These are phyloP conservation scores for Radopholus similis DNA, from an alignment of 1,140 invertebrate genomes.

Conservation along the genomic window DNA sequence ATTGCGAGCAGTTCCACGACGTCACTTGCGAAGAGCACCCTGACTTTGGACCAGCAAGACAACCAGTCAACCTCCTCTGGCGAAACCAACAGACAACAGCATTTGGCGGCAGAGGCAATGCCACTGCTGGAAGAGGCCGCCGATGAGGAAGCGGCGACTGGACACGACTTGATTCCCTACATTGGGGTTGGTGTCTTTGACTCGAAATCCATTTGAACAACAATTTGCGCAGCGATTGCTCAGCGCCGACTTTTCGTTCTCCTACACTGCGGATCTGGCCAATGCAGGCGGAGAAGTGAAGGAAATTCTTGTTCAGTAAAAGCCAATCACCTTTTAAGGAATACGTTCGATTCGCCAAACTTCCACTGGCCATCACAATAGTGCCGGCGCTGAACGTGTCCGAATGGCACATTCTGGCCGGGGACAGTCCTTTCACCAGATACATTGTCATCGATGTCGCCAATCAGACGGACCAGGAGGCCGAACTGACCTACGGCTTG, in stretches of 20 bases:
- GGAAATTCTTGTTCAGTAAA: too few relatives aligned
- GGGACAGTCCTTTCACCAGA: conserved; percentile 45
- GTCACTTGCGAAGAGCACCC: not conserved
- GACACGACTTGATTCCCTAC: conserved; percentile 57
- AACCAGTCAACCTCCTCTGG: not conserved
- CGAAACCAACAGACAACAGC: not conserved
- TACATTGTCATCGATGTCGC: conserved; percentile 56
- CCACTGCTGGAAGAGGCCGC: not conserved
- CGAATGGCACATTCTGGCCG: conserved; percentile 55
- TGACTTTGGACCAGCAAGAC: not conserved
- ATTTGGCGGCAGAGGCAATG: not conserved
- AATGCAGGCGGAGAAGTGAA: conserved; percentile 12
- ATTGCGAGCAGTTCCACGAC: conserved; percentile 8
- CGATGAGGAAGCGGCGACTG: conserved; percentile 28
- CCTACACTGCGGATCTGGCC: conserved; percentile 48
- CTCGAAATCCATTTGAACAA: not conserved
- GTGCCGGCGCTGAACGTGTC: conserved; percentile 54
- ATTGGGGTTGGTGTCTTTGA: conserved; percentile 34
- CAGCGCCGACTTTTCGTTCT: conserved; percentile 47
- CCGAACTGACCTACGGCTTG: conserved; percentile 49
- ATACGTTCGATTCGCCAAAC: conserved; percentile 38
- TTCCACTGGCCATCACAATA: conserved; percentile 54
- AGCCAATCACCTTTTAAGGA: conserved; percentile 19
- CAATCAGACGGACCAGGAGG: conserved; percentile 55
- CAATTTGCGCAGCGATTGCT: conserved; percentile 43